These are phyloP conservation scores for Phalera bucephala DNA, from an alignment of 2,888 invertebrate genomes.

Conservation along the genomic window DNA sequence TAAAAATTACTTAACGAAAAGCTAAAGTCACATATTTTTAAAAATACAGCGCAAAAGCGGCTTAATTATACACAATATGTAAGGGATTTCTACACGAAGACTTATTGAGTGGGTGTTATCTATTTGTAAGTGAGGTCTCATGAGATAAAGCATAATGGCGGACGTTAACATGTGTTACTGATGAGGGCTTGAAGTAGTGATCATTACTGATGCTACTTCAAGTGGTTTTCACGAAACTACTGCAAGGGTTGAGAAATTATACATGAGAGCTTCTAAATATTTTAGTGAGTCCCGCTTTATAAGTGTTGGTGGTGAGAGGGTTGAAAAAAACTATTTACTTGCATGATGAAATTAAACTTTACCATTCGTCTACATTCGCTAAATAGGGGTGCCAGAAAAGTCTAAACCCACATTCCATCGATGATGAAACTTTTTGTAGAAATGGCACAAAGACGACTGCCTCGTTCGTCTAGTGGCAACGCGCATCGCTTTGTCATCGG, in stretches of 20 bases:
- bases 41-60: slow-evolving; percentile 10
- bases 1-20: no score
- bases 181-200: slow-evolving; percentile 53
- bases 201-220: slow-evolving; percentile 24
- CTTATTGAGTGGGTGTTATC: slow-evolving; percentile 31
- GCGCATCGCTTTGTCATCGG: no score
- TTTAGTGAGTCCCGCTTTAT: slow-evolving; percentile 1
- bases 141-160: slow-evolving; percentile 43
- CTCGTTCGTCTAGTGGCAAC: no score
- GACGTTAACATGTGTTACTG: slow-evolving; percentile 54
- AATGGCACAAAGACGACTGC: no score
- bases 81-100: slow-evolving; percentile 3
- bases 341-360: no score
- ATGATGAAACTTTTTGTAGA: slow-evolving; percentile 4
- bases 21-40: no score
- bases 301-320: background rate
- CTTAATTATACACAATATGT: background rate
- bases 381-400: no score
- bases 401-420: no score
- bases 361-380: no score
- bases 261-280: background rate
- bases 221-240: background rate
- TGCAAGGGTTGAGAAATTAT: slow-evolving; percentile 1
- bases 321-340: no score
- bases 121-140: slow-evolving; percentile 43